These are phyloP conservation scores for Arothron firmamentum DNA, from an alignment of 2,113 vertebrate species.

Conservation along the genomic window DNA sequence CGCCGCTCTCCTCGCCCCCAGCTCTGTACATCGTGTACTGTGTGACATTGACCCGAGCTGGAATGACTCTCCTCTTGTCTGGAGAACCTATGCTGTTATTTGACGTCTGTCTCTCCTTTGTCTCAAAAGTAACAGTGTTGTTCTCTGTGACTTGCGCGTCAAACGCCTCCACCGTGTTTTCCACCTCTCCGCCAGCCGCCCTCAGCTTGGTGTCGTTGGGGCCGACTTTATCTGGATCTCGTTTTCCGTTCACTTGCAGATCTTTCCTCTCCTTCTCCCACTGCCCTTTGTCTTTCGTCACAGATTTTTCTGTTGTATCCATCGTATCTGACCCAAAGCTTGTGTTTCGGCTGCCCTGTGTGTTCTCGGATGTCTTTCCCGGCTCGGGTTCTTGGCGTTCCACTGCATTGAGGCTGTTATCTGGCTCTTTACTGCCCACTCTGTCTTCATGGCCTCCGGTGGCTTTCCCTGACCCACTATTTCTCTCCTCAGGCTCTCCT, in stretches of 20 bases:
- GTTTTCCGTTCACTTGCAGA: conserved; percentile 60
- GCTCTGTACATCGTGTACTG: conserved; percentile 55
- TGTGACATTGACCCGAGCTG: conserved; percentile 50
- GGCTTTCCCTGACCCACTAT: conserved; percentile 34
- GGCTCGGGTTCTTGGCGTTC: conserved; percentile 35
- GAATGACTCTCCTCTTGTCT: conserved; percentile 20
- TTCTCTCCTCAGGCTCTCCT: conserved; percentile 33
- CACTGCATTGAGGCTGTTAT: conserved; percentile 47
- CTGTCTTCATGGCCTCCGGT: conserved; percentile 38
- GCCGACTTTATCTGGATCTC: conserved; percentile 46
- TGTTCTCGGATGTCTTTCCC: conserved; percentile 26
- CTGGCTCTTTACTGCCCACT: conserved; percentile 28
- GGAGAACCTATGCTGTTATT: conserved; percentile 36
- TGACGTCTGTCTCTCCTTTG: conserved; percentile 36
- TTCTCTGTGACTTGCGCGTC: conserved; percentile 54
- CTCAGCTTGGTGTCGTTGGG: conserved; percentile 63
- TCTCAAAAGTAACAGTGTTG: conserved; percentile 37
- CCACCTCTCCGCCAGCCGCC: conserved; percentile 27
- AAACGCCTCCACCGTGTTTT: conserved; percentile 53
- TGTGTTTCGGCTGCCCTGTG: conserved; percentile 18
- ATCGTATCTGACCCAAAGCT: conserved; percentile 30
- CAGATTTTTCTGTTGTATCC: conserved; percentile 29
- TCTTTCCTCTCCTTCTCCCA: conserved; percentile 61
- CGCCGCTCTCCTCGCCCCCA: conserved; percentile 34
- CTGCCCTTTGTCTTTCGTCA: conserved; percentile 64